A percentile compares a stretch with the other conserved stretches of the same genome.
phyloP scores from a whole-genome alignment of 1,140 invertebrate species.

The Druon quercuslanigerum region DNA sequence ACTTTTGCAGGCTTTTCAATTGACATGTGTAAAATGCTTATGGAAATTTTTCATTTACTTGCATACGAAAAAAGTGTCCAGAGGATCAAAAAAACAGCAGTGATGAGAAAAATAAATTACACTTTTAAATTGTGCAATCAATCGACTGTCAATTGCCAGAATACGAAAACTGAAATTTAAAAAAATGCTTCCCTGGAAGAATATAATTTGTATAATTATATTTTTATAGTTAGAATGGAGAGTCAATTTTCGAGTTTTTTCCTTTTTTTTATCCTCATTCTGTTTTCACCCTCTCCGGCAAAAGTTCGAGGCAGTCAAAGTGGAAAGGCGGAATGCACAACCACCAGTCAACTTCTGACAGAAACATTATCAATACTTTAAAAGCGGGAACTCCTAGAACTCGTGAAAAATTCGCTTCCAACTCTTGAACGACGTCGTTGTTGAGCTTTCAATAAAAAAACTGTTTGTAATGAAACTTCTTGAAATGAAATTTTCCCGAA shows the following conservation, averaged over 20 bases:
- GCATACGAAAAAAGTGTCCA: no score
- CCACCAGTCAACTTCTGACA: slow-evolving; percentile 17
- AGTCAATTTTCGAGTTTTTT: not conserved
- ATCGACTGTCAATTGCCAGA: no score
- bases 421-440: not conserved
- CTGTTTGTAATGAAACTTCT: slow-evolving; percentile 3
- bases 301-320: not conserved
- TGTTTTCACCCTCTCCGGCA: not conserved
- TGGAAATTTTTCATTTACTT: no score
- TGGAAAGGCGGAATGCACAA: slow-evolving; percentile 6
- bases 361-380: slow-evolving; percentile 20
- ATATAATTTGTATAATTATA: no score
- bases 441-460: slow-evolving; percentile 23
- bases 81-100: no score
- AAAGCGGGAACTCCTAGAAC: not conserved
- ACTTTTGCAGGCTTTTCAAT: no score
- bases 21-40: no score
- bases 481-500: not conserved
- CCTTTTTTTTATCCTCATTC: not conserved
- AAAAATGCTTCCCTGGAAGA: no score
- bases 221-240: not conserved
- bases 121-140: no score
- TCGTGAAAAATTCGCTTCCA: slow-evolving; percentile 16
- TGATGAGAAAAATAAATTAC: no score
- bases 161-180: no score